phyloP scores from a whole-genome alignment of 35 echinoderm and acorn worm species.

The Hemicentrotus pulcherrimus region DNA sequence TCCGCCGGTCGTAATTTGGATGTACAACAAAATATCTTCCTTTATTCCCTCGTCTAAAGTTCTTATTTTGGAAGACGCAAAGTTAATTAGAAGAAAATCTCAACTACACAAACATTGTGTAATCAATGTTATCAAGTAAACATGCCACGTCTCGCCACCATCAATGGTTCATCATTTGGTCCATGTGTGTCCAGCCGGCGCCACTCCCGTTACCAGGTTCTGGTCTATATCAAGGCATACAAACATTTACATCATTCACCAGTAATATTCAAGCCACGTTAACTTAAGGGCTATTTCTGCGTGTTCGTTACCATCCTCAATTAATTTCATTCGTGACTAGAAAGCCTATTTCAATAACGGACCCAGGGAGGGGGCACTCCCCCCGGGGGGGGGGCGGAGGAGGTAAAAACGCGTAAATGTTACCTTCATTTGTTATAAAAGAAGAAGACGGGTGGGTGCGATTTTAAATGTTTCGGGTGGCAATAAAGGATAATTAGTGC shows the following conservation, averaged over 20 bases:
- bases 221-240: not conserved
- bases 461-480: too few species aligned
- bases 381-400: too few species aligned
- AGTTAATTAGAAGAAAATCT: not conserved
- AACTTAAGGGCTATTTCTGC: not conserved
- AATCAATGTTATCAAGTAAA: not conserved
- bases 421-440: too few species aligned
- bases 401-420: too few species aligned
- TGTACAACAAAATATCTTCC: not conserved
- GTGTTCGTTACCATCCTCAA: not conserved
- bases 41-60: not conserved
- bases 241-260: not conserved
- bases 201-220: not conserved
- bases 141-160: not conserved
- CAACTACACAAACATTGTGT: not conserved
- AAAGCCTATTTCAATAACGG: not conserved
- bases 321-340: not conserved
- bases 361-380: too few species aligned
- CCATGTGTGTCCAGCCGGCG: not conserved
- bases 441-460: too few species aligned
- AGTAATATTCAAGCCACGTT: not conserved
- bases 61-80: not conserved
- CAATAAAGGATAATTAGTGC: too few species aligned
- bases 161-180: not conserved
- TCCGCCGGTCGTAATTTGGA: not conserved